Base-by-base conservation (phyloP, 2,888 invertebrate genomes). In the Drosophila ezoana region DNA sequence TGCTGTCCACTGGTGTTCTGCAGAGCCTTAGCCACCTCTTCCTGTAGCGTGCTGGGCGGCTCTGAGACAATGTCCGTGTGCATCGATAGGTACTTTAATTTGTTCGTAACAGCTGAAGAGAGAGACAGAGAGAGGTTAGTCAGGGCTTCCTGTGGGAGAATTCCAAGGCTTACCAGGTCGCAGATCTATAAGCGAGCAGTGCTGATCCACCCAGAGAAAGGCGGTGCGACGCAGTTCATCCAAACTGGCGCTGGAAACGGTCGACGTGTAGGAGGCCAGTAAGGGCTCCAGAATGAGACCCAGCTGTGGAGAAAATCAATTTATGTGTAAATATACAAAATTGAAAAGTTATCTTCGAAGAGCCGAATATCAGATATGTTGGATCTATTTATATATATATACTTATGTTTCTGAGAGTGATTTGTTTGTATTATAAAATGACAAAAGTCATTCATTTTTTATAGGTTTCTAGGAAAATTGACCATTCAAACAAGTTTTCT, bases 191-290 rank as follows among this genome's bases (percentile, higher is more conserved):
- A 99, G 95, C 44, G 98, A 98, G 93, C 98, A 99, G 93, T 98
- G 98, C 91, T 98, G 98, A 93, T 99, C 98, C 61, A 98, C 95
- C 99, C 99, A 99, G 69, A 97, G 94, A 90, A 97, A 94, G 67
- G 98, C 97, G 76, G 98, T 97, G 81, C 97, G 95, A 92, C 97
- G 97, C 73, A 99, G 94, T 93, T 99, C 98, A 78, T 97, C 96
- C 70, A 97, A 94, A 93, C 96, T 98, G 74, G 97, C 95, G 81
- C 97, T 97, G 57, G 98, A 98, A 69, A 98, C 98, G 89, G 97
- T 96, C 87, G 96, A 95, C 92, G 97, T 98, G 93, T 97, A 99
- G 11, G 98, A 97, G 86, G 96, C 95, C 92, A 99, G 95, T 85
- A 99, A 93, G 40, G 98, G 97, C 88, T 97, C 96, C 90, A 98